Conservation (phyloP, 2,113 vertebrate genomes). For the Tricholaema leucomelas region DNA sequence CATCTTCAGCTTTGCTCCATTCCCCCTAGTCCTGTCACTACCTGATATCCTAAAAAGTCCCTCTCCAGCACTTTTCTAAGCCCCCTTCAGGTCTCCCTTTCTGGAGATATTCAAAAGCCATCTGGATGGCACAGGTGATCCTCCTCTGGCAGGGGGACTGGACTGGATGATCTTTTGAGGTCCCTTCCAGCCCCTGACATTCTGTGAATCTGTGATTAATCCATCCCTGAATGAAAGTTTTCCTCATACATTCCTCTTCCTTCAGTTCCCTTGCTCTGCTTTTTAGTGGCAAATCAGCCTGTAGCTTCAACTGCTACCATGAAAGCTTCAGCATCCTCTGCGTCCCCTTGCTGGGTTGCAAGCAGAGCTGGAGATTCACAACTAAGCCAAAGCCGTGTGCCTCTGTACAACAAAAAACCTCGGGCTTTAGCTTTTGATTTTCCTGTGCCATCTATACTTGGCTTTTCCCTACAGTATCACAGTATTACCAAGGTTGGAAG, state of each 20-base stretch:
- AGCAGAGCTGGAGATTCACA: accelerated
- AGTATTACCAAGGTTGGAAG: no score
- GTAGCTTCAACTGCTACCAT: not conserved
- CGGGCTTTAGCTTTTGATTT: not conserved
- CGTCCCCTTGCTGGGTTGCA: not conserved
- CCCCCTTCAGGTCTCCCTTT: no score
- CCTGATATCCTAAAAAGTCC: no score
- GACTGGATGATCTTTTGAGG: no score
- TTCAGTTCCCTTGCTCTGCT: not conserved
- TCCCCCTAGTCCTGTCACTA: no score
- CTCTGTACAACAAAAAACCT: not conserved
- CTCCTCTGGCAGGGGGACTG: no score
- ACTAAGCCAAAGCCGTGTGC: not conserved
- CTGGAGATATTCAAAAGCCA: no score
- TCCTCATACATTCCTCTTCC: not conserved
- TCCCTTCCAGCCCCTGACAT: no score
- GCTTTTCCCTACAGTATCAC: not conserved
- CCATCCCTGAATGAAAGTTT: not conserved
- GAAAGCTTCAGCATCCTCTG: not conserved
- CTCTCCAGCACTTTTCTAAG: no score
- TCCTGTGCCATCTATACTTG: not conserved
- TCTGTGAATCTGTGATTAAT: not conserved
- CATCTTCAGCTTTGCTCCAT: no score
- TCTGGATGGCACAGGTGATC: no score
- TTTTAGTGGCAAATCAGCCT: not conserved